Conservation (phyloP, 2,797 vertebrate species). For the Nannoperca australis region DNA sequence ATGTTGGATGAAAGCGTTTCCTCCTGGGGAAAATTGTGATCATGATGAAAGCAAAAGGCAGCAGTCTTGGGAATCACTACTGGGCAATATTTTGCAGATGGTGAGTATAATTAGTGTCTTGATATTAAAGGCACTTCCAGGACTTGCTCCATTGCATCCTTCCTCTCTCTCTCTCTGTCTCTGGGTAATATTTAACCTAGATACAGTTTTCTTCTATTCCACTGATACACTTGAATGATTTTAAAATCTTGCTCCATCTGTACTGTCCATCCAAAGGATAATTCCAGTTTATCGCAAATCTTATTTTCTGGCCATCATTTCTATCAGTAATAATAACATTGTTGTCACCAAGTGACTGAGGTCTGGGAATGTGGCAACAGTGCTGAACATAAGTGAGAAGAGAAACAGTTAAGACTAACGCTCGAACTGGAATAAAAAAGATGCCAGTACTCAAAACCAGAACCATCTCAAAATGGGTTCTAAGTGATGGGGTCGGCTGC, state of each 20-base stretch:
- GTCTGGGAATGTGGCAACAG: neutral
- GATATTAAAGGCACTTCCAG: constrained; percentile 65
- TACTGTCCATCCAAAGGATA: neutral
- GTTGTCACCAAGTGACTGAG: neutral
- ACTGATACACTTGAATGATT: constrained; percentile 28
- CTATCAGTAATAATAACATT: neutral
- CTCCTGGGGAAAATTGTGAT: constrained; percentile 60
- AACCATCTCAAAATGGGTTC: too few species aligned
- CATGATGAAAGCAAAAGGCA: constrained; percentile 69
- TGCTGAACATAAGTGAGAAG: neutral
- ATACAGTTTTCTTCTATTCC: constrained; percentile 48
- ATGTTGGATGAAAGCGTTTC: constrained; percentile 42
- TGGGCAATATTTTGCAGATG: constrained; percentile 71
- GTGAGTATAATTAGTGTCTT: constrained; percentile 78
- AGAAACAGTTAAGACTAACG: neutral
- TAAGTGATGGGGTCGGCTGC: neutral
- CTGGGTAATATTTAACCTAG: constrained; percentile 64
- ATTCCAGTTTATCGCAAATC: neutral
- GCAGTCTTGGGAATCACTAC: constrained; percentile 66
- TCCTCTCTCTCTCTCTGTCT: constrained; percentile 43
- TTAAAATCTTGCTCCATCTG: constrained; percentile 9
- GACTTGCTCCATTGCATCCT: constrained; percentile 60
- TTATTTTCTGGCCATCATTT: neutral
- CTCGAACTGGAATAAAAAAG: neutral
- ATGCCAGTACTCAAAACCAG: neutral